Evolutionary conservation across 2,888 invertebrate species (phyloP).

Genomic region (Neuroscelio doddi): DNA sequence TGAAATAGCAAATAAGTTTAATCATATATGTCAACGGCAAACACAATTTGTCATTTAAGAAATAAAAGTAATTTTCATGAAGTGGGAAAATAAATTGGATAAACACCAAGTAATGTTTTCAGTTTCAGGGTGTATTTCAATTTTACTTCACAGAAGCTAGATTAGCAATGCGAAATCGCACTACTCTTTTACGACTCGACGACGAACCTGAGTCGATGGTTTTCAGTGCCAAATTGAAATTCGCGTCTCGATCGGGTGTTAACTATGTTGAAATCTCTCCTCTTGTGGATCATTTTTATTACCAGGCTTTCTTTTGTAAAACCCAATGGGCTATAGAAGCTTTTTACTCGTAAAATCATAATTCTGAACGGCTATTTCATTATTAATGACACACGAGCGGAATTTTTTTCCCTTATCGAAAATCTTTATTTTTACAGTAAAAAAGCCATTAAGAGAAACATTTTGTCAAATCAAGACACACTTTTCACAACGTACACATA

Average conservation of each 20-base stretch:
- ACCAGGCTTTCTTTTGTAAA: constrained; percentile 25
- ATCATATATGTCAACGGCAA: background rate
- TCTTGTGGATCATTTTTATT: constrained; percentile 37
- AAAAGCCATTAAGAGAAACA: too few species aligned
- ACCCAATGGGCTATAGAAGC: constrained; percentile 5
- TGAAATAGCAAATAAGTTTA: background rate
- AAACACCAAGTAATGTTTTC: constrained; percentile 25
- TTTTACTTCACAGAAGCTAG: constrained; percentile 29
- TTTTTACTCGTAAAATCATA: constrained; percentile 43
- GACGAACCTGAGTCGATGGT: constrained; percentile 25
- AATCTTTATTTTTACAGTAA: background rate
- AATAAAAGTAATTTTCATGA: constrained; percentile 7
- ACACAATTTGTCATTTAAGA: background rate
- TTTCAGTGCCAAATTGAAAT: constrained; percentile 37
- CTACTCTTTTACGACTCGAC: constrained; percentile 29
- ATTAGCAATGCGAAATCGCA: constrained; percentile 35
- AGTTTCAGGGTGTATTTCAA: constrained; percentile 27
- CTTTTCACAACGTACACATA: background rate
- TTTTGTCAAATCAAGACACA: background rate
- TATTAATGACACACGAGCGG: constrained; percentile 28
- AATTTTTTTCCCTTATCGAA: constrained; percentile 9
- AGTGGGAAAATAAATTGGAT: constrained; percentile 22
- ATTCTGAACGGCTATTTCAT: constrained; percentile 31
- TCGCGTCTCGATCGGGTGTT: constrained; percentile 48
- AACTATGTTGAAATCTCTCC: constrained; percentile 52